These are phyloP conservation scores for Cossypha heuglini DNA, from an alignment of 2,797 vertebrate genomes.

Conservation along the genomic window DNA sequence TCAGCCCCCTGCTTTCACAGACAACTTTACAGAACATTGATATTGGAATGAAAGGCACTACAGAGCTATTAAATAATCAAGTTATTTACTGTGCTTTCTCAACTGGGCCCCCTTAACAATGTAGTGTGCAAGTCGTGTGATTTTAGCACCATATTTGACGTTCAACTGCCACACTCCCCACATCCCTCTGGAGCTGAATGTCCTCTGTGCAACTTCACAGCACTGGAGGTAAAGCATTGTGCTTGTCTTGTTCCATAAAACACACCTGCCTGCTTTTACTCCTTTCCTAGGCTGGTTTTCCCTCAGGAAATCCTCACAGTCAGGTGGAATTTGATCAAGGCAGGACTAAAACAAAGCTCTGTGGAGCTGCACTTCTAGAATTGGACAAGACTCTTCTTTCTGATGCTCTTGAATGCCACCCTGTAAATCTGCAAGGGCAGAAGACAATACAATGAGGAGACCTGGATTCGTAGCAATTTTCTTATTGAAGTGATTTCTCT, in stretches of 20 bases:
- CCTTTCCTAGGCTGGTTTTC: background rate
- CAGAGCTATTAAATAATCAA: background rate
- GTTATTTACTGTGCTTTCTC: conserved; percentile 8
- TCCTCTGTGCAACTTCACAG: fast-evolving
- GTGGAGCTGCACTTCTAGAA: background rate
- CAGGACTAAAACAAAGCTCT: background rate
- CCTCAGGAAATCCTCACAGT: background rate
- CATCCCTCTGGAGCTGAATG: background rate
- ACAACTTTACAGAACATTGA: background rate
- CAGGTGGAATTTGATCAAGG: background rate
- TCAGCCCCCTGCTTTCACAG: background rate
- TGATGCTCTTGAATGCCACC: background rate
- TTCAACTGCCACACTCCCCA: background rate
- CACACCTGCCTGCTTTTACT: background rate
- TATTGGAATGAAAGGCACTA: background rate
- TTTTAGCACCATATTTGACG: background rate
- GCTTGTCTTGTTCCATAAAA: background rate
- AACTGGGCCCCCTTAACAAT: background rate
- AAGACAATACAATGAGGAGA: background rate
- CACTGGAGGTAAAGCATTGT: background rate
- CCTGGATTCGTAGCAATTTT: background rate
- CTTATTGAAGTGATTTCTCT: background rate
- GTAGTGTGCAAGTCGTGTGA: background rate
- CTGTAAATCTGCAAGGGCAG: background rate
- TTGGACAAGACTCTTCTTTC: background rate